A percentile compares a stretch with the other conserved stretches of the same genome.
Evolutionary conservation across 2,888 invertebrate genomes (phyloP).

Genomic region (Agapetus fuscipes): DNA sequence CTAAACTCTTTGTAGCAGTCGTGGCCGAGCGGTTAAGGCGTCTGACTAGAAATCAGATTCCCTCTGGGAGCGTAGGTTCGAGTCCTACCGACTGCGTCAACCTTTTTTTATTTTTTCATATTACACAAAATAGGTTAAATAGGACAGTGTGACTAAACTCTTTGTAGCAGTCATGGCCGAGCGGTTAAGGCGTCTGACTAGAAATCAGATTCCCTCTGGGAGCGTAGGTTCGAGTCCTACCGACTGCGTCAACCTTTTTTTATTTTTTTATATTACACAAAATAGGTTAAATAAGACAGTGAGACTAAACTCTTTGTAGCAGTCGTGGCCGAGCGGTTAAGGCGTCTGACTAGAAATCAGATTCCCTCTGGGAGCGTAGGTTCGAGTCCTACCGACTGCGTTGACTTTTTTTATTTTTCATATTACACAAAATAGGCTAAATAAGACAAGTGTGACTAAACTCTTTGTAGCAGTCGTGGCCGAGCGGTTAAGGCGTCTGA

Average conservation of each 20-base stretch:
- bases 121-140: too few species aligned
- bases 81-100: slow-evolving; percentile 84
- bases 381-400: slow-evolving; percentile 85
- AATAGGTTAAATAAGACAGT: too few species aligned
- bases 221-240: slow-evolving; percentile 86
- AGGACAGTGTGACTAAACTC: too few species aligned
- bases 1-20: too few species aligned
- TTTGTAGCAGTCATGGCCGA: slow-evolving; percentile 73
- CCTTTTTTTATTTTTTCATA: too few species aligned
- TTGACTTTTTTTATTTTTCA: too few species aligned
- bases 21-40: slow-evolving; percentile 84
- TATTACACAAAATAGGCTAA: too few species aligned
- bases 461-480: slow-evolving; percentile 79
- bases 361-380: slow-evolving; percentile 87
- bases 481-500: slow-evolving; percentile 85
- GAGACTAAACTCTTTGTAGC: too few species aligned
- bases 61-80: slow-evolving; percentile 86
- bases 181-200: slow-evolving; percentile 84
- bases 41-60: slow-evolving; percentile 85
- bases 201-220: slow-evolving; percentile 85
- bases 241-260: too few species aligned
- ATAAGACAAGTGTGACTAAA: too few species aligned
- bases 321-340: slow-evolving; percentile 84
- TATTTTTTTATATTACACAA: too few species aligned
- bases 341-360: slow-evolving; percentile 85